phyloP scores from a whole-genome alignment of 2,888 invertebrate species.

The Drosophila fulvimacula region DNA sequence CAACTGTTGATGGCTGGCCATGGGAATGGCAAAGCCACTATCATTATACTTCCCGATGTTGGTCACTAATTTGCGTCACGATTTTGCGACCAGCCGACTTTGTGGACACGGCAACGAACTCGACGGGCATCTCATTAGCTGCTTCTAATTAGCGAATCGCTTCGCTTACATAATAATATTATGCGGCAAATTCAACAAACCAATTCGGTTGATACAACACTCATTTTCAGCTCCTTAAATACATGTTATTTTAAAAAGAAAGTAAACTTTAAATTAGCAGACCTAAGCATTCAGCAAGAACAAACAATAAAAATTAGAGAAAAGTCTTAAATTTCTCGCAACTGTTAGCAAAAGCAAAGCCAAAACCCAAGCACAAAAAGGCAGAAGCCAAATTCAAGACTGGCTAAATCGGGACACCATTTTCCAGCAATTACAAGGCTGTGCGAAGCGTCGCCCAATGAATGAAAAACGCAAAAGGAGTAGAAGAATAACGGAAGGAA shows the following conservation, averaged over 20 bases:
- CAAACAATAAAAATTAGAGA: conserved; percentile 11
- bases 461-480: conserved; percentile 57
- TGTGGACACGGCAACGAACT: conserved; percentile 18
- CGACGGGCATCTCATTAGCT: conserved; percentile 57
- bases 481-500: conserved; percentile 41
- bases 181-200: conserved; percentile 11
- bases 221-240: conserved; percentile 14
- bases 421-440: conserved; percentile 65
- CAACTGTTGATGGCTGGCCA: not conserved
- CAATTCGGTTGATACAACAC: not conserved
- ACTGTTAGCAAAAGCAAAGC: conserved; percentile 39
- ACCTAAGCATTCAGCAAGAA: conserved; percentile 32
- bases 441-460: conserved; percentile 34
- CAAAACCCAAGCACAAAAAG: not conserved
- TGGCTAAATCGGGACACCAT: conserved; percentile 49
- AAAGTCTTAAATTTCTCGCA: conserved; percentile 27
- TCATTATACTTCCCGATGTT: conserved; percentile 38
- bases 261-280: conserved; percentile 28
- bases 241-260: conserved; percentile 41
- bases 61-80: conserved; percentile 57
- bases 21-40: conserved; percentile 11
- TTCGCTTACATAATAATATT: conserved; percentile 3
- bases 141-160: conserved; percentile 60
- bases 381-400: conserved; percentile 47
- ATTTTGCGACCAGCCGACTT: conserved; percentile 21